phyloP scores from a whole-genome alignment of 2,888 invertebrate species.

The Andrena trimmerana region DNA sequence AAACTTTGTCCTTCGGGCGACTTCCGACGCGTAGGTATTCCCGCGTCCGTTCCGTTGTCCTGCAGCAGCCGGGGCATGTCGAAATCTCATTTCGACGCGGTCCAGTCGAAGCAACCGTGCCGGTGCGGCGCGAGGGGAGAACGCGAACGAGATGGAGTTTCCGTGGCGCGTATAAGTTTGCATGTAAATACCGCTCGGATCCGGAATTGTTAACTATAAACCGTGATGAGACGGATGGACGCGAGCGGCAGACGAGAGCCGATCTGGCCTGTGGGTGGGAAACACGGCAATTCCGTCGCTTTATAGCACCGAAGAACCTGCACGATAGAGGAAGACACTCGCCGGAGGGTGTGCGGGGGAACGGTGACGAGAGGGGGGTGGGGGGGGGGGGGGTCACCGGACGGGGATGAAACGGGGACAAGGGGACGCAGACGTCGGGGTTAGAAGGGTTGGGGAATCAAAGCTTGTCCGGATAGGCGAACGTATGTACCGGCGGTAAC shows the following conservation, averaged over 20 bases:
- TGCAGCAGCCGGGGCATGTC: background rate
- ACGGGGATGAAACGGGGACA: slow-evolving; percentile 4
- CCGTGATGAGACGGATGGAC: slow-evolving; percentile 28
- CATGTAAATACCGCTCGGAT: slow-evolving; percentile 41
- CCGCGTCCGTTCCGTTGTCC: background rate
- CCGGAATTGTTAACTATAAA: slow-evolving; percentile 42
- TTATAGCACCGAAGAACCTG: slow-evolving; percentile 12
- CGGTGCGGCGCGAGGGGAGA: background rate
- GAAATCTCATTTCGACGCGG: slow-evolving; percentile 41
- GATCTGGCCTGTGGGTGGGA: slow-evolving; percentile 8
- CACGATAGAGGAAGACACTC: background rate
- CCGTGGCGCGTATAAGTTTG: slow-evolving; percentile 29
- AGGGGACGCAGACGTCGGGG: background rate
- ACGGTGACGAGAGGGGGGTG: background rate
- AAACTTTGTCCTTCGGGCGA: slow-evolving; percentile 1
- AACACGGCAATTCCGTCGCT: slow-evolving; percentile 3
- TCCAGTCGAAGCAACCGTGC: background rate
- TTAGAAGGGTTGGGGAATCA: slow-evolving; percentile 21
- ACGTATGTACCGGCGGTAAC: slow-evolving; percentile 53
- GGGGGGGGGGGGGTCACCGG: slow-evolving; percentile 5
- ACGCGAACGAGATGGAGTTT: slow-evolving; percentile 18
- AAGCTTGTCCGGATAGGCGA: slow-evolving; percentile 39
- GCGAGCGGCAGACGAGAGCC: slow-evolving; percentile 1
- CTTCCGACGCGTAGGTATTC: background rate
- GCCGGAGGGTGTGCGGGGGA: background rate